A percentile compares a stretch with the other conserved stretches of the same genome.
These are phyloP conservation scores for Pollenia griseotomentosa DNA, from an alignment of 2,888 invertebrate genomes.

Conservation along the genomic window DNA sequence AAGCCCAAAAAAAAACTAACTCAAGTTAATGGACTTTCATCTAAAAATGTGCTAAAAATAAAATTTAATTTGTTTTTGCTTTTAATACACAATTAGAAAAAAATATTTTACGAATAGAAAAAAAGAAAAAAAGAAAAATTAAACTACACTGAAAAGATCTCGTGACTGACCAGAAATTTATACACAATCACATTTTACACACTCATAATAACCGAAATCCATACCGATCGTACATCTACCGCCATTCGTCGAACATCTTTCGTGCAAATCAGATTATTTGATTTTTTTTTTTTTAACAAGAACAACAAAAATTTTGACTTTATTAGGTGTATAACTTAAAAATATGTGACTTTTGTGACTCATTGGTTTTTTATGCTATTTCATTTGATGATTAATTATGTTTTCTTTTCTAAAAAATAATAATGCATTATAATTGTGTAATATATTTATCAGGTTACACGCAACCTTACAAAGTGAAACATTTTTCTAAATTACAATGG, in stretches of 20 bases:
- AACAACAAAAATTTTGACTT: background rate
- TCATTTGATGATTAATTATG: background rate
- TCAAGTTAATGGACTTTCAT: conserved; percentile 67
- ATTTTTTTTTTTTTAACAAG: too few species aligned
- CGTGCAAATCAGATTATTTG: conserved; percentile 8
- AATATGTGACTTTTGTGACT: too few species aligned
- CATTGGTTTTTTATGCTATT: background rate
- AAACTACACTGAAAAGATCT: conserved; percentile 51
- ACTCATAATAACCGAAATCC: background rate
- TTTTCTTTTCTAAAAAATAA: too few species aligned
- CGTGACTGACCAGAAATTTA: conserved; percentile 49
- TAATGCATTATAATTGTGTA: too few species aligned
- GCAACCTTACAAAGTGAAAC: too few species aligned
- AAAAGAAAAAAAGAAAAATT: too few species aligned
- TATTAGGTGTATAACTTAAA: background rate
- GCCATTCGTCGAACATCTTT: background rate
- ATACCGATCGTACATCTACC: background rate
- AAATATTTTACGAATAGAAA: too few species aligned
- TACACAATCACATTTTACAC: conserved; percentile 4
- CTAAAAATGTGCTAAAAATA: conserved; percentile 62
- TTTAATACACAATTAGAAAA: background rate
- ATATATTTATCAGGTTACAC: too few species aligned
- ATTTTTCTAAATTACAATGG: too few species aligned
- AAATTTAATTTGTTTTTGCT: conserved; percentile 37
- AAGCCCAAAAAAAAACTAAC: conserved; percentile 24